Evolutionary conservation across 2,113 vertebrate genomes (phyloP).

Genomic region (Boleophthalmus pectinirostris): DNA sequence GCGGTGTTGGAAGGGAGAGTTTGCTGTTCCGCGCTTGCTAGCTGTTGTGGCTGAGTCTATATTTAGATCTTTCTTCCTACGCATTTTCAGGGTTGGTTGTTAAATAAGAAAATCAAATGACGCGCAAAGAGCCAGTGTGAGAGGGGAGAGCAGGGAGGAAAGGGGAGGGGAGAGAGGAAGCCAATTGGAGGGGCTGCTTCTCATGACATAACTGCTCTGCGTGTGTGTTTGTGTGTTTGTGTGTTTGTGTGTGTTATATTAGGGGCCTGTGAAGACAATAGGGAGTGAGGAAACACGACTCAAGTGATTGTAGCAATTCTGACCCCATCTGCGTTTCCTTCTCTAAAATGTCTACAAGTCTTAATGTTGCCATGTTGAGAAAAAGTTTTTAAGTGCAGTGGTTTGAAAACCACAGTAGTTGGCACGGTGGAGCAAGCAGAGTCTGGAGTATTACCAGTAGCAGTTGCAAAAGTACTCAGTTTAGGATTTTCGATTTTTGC

Average conservation of each 20-base stretch:
- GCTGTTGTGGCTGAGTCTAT: conserved; percentile 80
- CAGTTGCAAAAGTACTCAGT: not conserved
- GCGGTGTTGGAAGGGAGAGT: conserved; percentile 61
- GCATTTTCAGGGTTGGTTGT: conserved; percentile 82
- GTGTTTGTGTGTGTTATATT: conserved; percentile 8
- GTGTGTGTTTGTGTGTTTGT: too few relatives aligned
- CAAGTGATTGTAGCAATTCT: conserved; percentile 42
- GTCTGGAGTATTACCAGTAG: not conserved
- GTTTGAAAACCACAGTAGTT: not conserved
- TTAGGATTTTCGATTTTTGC: not conserved
- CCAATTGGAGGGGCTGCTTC: conserved; percentile 62
- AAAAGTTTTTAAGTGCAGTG: not conserved
- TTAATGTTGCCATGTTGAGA: conserved; percentile 15
- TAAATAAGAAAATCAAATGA: conserved; percentile 84
- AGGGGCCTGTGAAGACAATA: conserved; percentile 51
- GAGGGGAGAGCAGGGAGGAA: conserved; percentile 55
- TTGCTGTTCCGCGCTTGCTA: conserved; percentile 53
- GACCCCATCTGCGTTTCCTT: conserved; percentile 50
- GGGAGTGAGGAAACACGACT: conserved; percentile 60
- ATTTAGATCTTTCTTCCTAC: conserved; percentile 83
- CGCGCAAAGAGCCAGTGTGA: conserved; percentile 67
- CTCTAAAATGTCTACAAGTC: conserved; percentile 10
- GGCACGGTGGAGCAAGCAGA: too few relatives aligned
- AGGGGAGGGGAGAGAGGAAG: conserved; percentile 61
- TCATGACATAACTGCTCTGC: conserved; percentile 53